Conservation (phyloP, 2,888 invertebrate species). For the Andrena praecox region DNA sequence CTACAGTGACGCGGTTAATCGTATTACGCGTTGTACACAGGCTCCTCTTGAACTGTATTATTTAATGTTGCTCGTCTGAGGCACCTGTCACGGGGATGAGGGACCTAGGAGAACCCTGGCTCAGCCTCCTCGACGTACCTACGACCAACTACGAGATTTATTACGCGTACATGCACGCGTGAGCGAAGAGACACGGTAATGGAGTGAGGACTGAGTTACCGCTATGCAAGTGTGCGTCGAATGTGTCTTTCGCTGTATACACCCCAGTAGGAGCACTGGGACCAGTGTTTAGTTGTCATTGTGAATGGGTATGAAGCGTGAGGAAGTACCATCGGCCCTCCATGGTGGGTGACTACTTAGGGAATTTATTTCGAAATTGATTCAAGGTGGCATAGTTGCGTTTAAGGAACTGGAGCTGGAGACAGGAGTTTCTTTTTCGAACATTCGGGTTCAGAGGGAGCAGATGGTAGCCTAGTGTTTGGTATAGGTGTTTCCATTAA, state of each 20-base stretch:
- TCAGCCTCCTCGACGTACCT: conserved; percentile 12
- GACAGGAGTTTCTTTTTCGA: too few relatives aligned
- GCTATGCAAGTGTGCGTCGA: neutral
- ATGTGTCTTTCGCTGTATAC: neutral
- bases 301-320: too few relatives aligned
- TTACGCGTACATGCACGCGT: conserved; percentile 14
- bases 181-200: neutral
- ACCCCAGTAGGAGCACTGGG: neutral
- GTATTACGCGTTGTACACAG: conserved; percentile 55
- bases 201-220: conserved; percentile 16
- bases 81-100: conserved; percentile 47
- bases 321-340: too few relatives aligned
- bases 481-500: too few relatives aligned
- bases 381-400: too few relatives aligned
- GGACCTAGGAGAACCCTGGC: neutral
- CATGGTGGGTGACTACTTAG: too few relatives aligned
- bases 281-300: neutral
- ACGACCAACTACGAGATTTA: conserved; percentile 50
- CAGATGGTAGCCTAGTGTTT: too few relatives aligned
- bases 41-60: conserved; percentile 46
- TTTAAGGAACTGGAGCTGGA: too few relatives aligned
- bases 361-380: too few relatives aligned
- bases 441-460: too few relatives aligned
- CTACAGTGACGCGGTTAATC: conserved; percentile 60
- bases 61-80: conserved; percentile 50